phyloP scores from a whole-genome alignment of 2,888 invertebrate species.

The Caradrina kadenii region DNA sequence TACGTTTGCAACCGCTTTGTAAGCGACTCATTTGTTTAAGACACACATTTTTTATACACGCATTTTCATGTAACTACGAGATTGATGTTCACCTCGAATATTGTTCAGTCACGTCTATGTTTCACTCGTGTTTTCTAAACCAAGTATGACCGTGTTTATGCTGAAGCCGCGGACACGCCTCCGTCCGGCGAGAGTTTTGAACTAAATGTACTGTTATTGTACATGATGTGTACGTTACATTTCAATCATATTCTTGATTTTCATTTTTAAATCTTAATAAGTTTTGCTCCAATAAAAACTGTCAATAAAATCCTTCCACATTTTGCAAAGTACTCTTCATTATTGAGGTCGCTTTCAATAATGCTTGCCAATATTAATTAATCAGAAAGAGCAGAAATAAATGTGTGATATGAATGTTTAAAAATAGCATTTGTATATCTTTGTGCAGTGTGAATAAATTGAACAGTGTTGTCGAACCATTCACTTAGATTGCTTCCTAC shows the following conservation, averaged over 20 bases:
- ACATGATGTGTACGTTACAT: conserved; percentile 63
- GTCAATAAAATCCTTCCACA: conserved; percentile 2
- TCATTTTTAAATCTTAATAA: conserved; percentile 4
- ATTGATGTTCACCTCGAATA: conserved; percentile 23
- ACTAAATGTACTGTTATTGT: conserved; percentile 61
- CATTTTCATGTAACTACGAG: conserved; percentile 4
- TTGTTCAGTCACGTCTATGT: conserved; percentile 62
- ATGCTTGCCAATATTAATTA: conserved; percentile 18
- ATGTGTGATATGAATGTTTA: conserved; percentile 27
- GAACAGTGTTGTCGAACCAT: conserved; percentile 43
- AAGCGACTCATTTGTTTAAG: conserved; percentile 50
- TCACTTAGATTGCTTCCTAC: conserved; percentile 54
- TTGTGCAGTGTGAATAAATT: conserved; percentile 33
- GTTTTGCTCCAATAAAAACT: neutral
- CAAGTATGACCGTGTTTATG: neutral
- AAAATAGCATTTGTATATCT: conserved; percentile 36
- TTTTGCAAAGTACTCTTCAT: conserved; percentile 21
- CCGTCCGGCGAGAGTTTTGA: conserved; percentile 56
- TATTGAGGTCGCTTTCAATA: conserved; percentile 19
- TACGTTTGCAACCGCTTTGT: conserved; percentile 32
- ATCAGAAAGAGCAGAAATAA: conserved; percentile 40
- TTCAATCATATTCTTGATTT: conserved; percentile 33
- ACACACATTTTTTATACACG: conserved; percentile 14
- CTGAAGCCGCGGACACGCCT: conserved; percentile 54
- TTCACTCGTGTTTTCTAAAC: conserved; percentile 51